These are phyloP conservation scores for Sus scrofa DNA, from an alignment of 2,113 vertebrate species.

Conservation along the genomic window T2T-Sscrofa CM000827.6:80058501-80059000, in stretches of 20 bases:
- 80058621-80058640: background rate
- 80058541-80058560: background rate
- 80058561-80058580: background rate
- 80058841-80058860: background rate
- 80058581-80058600: background rate
- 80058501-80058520: background rate
- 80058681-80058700: background rate
- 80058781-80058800: background rate
- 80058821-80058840: background rate
- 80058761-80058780: background rate
- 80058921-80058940: slow-evolving; percentile 54
- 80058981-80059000: background rate
- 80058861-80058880: slow-evolving; percentile 35
- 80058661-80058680: background rate
- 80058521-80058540: background rate
- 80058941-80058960: slow-evolving; percentile 52
- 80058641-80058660: background rate
- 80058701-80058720: slow-evolving; percentile 45
- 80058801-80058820: background rate
- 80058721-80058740: background rate
- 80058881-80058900: slow-evolving; percentile 63
- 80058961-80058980: slow-evolving; percentile 46
- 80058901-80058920: slow-evolving; percentile 33
- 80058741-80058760: background rate
- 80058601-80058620: background rate